Conservation (phyloP, 2,797 vertebrate genomes). For the Otolemur crassicaudatus region DNA sequence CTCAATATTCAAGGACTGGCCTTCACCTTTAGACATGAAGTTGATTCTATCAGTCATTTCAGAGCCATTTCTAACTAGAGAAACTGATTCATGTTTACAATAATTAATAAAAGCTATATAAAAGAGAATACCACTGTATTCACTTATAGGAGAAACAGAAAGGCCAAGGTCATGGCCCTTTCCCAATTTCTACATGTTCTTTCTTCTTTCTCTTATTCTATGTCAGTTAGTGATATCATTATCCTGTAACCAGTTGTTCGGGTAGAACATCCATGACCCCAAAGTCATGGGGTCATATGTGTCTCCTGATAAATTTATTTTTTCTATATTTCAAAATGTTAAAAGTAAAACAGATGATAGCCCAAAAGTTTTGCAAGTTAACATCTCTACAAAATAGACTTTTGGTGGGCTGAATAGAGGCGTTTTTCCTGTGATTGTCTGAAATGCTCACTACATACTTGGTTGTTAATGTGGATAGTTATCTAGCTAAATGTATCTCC, state of each 20-base stretch:
- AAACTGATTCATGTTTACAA: background rate
- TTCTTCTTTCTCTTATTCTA: background rate
- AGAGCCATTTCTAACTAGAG: background rate
- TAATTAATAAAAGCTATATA: background rate
- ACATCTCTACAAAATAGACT: background rate
- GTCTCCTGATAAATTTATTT: background rate
- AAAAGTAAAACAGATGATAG: background rate
- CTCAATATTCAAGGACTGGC: background rate
- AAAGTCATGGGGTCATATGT: background rate
- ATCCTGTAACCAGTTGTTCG: background rate
- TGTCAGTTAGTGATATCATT: background rate
- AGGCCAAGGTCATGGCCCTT: background rate
- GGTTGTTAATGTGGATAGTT: background rate
- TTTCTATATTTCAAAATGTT: background rate
- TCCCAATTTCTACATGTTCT: rapidly evolving
- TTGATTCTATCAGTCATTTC: background rate
- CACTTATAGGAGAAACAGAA: background rate
- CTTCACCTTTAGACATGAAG: background rate
- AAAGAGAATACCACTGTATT: background rate
- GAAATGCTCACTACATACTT: background rate
- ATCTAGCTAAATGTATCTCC: background rate
- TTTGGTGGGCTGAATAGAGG: background rate
- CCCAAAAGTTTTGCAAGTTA: background rate
- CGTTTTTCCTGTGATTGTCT: background rate
- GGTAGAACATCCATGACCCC: background rate